Evolutionary conservation across 2,113 vertebrate species (phyloP).

Genomic region (Galbula dea): DNA sequence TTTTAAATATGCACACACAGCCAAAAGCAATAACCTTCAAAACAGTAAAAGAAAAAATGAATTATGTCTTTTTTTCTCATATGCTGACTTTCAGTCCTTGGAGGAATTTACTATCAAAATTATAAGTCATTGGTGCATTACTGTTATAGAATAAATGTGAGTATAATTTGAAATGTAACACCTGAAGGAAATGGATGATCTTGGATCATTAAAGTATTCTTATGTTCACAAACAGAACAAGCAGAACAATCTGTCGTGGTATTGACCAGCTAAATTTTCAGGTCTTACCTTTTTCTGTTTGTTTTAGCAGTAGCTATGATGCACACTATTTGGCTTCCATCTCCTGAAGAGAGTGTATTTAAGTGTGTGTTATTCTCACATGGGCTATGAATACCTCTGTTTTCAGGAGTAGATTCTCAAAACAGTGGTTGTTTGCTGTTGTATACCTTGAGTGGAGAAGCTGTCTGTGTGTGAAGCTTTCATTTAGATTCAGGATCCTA

Average conservation of each 20-base stretch:
- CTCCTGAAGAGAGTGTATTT: background rate
- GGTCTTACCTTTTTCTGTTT: background rate
- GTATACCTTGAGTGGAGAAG: accelerated
- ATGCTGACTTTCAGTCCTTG: background rate
- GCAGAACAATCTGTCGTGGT: background rate
- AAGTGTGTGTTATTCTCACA: background rate
- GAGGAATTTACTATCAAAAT: background rate
- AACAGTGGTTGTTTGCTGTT: background rate
- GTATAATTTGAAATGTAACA: background rate
- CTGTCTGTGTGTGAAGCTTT: background rate
- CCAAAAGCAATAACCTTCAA: background rate
- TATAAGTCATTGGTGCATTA: background rate
- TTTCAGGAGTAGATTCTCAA: background rate
- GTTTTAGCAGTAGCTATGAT: background rate
- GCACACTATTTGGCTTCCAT: background rate
- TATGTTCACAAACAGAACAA: background rate
- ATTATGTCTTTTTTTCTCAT: background rate
- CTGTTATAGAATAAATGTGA: background rate
- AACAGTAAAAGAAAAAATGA: background rate
- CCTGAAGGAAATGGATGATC: background rate
- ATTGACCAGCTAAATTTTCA: background rate
- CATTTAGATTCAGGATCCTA: background rate
- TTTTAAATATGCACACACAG: background rate
- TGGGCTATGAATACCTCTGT: background rate
- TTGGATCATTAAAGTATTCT: background rate